Evolutionary conservation across 2,113 vertebrate genomes (phyloP).

Genomic region (Emberiza fucata): DNA sequence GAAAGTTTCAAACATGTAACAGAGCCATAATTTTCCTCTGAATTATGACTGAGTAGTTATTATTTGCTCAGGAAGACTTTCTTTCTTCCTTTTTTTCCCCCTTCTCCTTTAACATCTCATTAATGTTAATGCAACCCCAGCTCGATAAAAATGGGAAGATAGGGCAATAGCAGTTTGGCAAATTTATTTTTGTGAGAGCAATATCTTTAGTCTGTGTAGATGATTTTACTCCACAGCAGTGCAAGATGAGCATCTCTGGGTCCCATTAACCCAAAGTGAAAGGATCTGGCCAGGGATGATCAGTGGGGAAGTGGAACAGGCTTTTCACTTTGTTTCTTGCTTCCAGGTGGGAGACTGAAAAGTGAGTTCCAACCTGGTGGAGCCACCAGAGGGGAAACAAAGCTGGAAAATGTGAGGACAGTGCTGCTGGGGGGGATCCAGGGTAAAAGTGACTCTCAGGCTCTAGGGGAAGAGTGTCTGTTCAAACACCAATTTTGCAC

Average conservation of each 20-base stretch:
- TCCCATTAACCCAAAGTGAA: neutral
- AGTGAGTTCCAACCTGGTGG: neutral
- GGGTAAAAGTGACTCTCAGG: neutral
- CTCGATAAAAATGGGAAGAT: slow-evolving; percentile 24
- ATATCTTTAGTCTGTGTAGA: neutral
- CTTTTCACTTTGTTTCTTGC: neutral
- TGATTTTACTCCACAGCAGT: neutral
- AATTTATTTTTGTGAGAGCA: slow-evolving; percentile 38
- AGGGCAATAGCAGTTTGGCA: slow-evolving; percentile 10
- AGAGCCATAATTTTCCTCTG: slow-evolving; percentile 33
- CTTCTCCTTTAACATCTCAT: slow-evolving; percentile 40
- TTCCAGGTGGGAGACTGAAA: neutral
- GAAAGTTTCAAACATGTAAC: slow-evolving; percentile 7
- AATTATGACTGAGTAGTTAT: slow-evolving; percentile 46
- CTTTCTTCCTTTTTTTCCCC: neutral
- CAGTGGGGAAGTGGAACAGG: neutral
- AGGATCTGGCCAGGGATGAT: neutral
- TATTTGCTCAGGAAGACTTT: slow-evolving; percentile 38
- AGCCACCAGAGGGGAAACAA: neutral
- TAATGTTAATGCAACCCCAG: slow-evolving; percentile 49
- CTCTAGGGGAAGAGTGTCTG: neutral
- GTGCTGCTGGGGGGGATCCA: neutral
- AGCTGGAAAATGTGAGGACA: neutral
- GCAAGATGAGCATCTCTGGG: neutral
- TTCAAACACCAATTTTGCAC: neutral